phyloP scores from a whole-genome alignment of 2,888 invertebrate genomes.

The Cynaeus angustus region DNA sequence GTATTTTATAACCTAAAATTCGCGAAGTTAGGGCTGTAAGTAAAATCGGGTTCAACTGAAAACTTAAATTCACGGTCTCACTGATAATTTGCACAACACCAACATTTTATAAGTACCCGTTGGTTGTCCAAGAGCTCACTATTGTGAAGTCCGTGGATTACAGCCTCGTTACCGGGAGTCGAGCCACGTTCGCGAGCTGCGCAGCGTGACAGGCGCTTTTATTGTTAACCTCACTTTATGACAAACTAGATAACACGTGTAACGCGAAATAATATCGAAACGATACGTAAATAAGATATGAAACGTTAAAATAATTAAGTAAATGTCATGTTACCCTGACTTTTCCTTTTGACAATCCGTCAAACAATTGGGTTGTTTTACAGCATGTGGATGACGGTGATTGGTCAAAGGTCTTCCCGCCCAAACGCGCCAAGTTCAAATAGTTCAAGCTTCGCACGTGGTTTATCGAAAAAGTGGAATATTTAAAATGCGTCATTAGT shows the following conservation, averaged over 20 bases:
- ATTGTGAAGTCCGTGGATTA: slow-evolving; percentile 28
- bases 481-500: slow-evolving; percentile 63
- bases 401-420: slow-evolving; percentile 67
- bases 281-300: not conserved
- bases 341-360: slow-evolving; percentile 42
- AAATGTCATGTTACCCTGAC: slow-evolving; percentile 37
- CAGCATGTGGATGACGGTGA: slow-evolving; percentile 73
- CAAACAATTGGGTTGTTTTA: slow-evolving; percentile 46
- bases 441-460: slow-evolving; percentile 25
- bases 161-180: slow-evolving; percentile 41
- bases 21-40: not conserved
- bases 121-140: slow-evolving; percentile 10
- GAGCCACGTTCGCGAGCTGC: slow-evolving; percentile 46
- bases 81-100: slow-evolving; percentile 35
- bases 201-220: slow-evolving; percentile 50
- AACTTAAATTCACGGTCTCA: slow-evolving; percentile 18
- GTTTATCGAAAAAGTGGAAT: slow-evolving; percentile 40
- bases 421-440: slow-evolving; percentile 49
- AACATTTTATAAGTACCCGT: slow-evolving; percentile 36
- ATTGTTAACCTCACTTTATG: slow-evolving; percentile 34
- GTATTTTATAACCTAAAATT: slow-evolving; percentile 42
- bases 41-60: not conserved
- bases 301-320: slow-evolving; percentile 22
- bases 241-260: slow-evolving; percentile 18
- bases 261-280: not conserved